A percentile compares a stretch with the other conserved stretches of the same genome.
Evolutionary conservation across 2,113 vertebrate genomes (phyloP).

Genomic region (Catharus minimus): DNA sequence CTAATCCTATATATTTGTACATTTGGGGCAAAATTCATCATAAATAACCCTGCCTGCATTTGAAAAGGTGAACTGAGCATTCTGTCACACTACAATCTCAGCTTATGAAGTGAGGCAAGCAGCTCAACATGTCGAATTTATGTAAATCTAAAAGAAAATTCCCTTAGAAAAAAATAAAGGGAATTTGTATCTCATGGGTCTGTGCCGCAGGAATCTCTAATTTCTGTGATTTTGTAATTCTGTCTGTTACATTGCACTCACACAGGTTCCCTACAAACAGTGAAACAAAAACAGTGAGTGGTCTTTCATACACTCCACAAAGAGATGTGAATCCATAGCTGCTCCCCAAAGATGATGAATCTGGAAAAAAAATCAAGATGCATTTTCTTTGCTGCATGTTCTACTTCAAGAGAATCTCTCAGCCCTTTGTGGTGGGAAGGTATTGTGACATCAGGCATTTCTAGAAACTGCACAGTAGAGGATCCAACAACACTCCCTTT

Average conservation of each 20-base stretch:
- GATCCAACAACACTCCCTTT: not conserved
- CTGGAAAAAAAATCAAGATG: not conserved
- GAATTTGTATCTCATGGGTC: not conserved
- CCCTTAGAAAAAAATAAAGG: not conserved
- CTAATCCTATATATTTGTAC: rapidly evolving
- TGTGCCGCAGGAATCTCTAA: not conserved
- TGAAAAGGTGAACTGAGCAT: not conserved
- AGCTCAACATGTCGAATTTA: not conserved
- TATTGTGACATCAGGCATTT: not conserved
- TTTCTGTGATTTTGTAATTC: not conserved
- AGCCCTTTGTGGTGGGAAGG: not conserved
- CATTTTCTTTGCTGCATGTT: not conserved
- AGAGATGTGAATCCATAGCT: not conserved
- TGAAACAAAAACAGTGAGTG: not conserved
- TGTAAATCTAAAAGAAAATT: not conserved
- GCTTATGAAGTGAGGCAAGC: rapidly evolving
- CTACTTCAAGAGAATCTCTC: not conserved
- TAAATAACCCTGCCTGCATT: not conserved
- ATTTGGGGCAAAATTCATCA: not conserved
- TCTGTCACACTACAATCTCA: not conserved
- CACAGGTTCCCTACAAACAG: not conserved
- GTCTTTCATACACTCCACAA: not conserved
- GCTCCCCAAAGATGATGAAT: not conserved
- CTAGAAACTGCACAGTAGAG: not conserved
- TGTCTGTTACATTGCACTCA: not conserved